Percentiles rank a stretch among this genome's conserved stretches.
Conservation (phyloP, 2,888 invertebrate species). For the Thumatha senex region DNA sequence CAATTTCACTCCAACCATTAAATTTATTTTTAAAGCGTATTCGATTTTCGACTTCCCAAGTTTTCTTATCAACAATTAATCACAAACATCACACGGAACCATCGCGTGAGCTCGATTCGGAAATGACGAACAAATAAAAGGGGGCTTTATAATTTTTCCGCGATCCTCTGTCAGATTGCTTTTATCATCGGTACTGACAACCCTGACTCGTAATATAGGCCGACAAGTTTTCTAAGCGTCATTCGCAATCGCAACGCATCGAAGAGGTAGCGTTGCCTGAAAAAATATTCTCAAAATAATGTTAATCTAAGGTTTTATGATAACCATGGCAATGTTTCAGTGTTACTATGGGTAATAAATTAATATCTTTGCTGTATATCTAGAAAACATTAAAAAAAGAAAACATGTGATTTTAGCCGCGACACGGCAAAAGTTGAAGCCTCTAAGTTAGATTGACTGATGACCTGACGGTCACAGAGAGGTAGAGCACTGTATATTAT, state of each 20-base stretch:
- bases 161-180: conserved; percentile 43
- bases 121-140: conserved; percentile 51
- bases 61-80: conserved; percentile 29
- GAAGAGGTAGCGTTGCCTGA: not conserved
- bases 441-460: no score
- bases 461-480: no score
- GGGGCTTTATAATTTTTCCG: conserved; percentile 49
- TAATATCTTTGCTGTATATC: no score
- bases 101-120: conserved; percentile 51
- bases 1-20: no score
- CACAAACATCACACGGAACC: conserved; percentile 20
- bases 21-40: not conserved
- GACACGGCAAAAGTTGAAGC: no score
- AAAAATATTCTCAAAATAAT: not conserved
- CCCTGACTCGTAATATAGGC: conserved; percentile 37
- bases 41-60: not conserved
- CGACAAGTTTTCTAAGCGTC: conserved; percentile 31
- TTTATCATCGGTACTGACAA: conserved; percentile 45
- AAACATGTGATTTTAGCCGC: no score
- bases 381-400: no score
- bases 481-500: no score
- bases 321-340: no score
- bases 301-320: not conserved
- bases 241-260: conserved; percentile 17
- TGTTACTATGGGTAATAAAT: no score